Evolutionary conservation across 2,113 vertebrate species (phyloP).

Genomic region (Ptilorrhoa leucosticta): DNA sequence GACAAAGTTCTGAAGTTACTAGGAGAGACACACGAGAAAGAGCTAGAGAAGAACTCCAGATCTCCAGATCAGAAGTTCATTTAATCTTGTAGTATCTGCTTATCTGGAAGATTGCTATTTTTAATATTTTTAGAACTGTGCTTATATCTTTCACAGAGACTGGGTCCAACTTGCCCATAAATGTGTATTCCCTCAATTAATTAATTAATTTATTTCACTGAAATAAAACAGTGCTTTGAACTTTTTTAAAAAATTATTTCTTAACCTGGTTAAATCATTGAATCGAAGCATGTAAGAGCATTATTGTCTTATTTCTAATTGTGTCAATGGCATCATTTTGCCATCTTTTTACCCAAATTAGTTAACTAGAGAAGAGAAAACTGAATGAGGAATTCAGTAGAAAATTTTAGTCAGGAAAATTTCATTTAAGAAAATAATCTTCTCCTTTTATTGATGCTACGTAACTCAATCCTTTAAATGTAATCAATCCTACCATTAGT

Average conservation of each 20-base stretch:
- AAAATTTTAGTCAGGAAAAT: neutral
- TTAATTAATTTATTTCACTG: neutral
- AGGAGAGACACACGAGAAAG: neutral
- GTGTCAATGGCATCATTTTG: neutral
- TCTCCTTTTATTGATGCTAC: neutral
- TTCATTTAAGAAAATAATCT: neutral
- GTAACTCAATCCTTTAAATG: neutral
- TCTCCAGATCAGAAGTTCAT: neutral
- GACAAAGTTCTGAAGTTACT: neutral
- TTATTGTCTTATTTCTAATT: neutral
- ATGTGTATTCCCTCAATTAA: neutral
- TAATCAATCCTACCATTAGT: neutral
- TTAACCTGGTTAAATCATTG: neutral
- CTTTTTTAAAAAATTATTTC: neutral
- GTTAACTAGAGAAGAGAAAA: neutral
- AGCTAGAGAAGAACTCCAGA: neutral
- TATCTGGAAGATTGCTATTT: neutral
- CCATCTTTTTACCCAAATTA: neutral
- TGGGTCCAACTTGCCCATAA: neutral
- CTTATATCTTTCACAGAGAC: neutral
- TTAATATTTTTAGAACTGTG: neutral
- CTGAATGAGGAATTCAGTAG: neutral
- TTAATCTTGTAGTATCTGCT: neutral
- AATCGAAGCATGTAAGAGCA: fast-evolving
- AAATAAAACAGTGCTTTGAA: neutral